Percentiles rank a stretch among this genome's conserved stretches.
Evolutionary conservation across 2,113 vertebrate species (phyloP).

Genomic region (Nycticebus coucang): DNA sequence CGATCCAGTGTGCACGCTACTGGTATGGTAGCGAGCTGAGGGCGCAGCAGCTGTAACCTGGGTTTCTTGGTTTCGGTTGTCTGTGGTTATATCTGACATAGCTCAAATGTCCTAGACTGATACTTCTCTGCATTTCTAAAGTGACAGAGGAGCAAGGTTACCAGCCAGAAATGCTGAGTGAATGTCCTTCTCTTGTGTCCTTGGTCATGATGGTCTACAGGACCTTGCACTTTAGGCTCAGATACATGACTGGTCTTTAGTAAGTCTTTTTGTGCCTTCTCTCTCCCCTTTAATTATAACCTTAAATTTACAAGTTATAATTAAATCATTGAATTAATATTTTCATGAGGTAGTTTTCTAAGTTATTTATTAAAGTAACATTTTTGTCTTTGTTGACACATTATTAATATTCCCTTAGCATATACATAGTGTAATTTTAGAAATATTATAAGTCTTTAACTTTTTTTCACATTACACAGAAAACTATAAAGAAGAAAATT

Average conservation of each 20-base stretch:
- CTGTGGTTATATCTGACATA: conserved; percentile 23
- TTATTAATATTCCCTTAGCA: conserved; percentile 8
- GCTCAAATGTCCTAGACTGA: neutral
- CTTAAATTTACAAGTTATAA: neutral
- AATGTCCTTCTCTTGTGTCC: neutral
- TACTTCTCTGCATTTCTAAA: neutral
- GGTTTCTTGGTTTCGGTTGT: neutral
- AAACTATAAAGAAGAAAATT: conserved; percentile 46
- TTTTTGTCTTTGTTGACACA: neutral
- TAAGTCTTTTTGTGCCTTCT: neutral
- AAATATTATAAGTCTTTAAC: neutral
- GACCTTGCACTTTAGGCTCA: neutral
- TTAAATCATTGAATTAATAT: conserved; percentile 44
- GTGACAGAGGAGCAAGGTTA: neutral
- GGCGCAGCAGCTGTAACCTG: neutral
- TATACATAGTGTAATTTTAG: neutral
- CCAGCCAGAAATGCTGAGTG: neutral
- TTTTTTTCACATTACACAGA: conserved; percentile 9
- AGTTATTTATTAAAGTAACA: conserved; percentile 42
- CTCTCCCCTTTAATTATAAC: too few relatives aligned
- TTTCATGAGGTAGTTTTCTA: conserved; percentile 41
- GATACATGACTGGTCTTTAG: neutral
- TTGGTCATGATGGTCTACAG: neutral
- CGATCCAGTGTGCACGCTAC: too few relatives aligned
- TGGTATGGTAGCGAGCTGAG: neutral